Evolutionary conservation across 2,797 vertebrate genomes (phyloP).

Genomic region (Enteromius fasciolatus): DNA sequence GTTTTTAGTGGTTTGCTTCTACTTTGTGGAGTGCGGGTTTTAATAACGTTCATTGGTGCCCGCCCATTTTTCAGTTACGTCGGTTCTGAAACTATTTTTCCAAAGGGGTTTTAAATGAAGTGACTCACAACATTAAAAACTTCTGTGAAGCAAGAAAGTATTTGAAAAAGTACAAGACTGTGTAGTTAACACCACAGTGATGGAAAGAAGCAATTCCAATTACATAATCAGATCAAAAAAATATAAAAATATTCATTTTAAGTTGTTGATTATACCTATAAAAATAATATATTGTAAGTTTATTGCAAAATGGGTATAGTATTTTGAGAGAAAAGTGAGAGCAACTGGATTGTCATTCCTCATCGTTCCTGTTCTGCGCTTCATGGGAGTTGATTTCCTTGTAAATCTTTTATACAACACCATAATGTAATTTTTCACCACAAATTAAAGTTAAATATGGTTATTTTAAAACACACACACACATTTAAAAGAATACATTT

Average conservation of each 20-base stretch:
- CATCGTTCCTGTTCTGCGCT: not conserved
- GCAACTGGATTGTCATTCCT: not conserved
- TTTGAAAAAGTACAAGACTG: not conserved
- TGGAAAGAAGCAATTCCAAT: not conserved
- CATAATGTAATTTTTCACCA: not conserved
- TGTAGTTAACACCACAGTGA: not conserved
- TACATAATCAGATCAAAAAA: not conserved
- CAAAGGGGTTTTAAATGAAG: not conserved
- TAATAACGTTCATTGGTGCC: not conserved
- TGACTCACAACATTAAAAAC: not conserved
- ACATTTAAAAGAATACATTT: not conserved
- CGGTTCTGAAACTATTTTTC: not conserved
- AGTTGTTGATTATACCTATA: not conserved
- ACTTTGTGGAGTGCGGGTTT: not conserved
- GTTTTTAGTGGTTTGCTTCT: constrained; percentile 18
- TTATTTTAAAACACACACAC: not conserved
- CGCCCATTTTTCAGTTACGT: not conserved
- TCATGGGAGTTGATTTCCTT: not conserved
- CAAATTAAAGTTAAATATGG: not conserved
- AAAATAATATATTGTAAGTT: not conserved
- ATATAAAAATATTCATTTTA: not conserved
- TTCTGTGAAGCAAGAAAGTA: not conserved
- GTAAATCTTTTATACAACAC: not conserved
- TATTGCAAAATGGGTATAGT: not conserved
- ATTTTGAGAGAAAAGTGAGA: not conserved